Evolutionary conservation across 2,888 invertebrate genomes (phyloP).

Genomic region (Pammene aurita): DNA sequence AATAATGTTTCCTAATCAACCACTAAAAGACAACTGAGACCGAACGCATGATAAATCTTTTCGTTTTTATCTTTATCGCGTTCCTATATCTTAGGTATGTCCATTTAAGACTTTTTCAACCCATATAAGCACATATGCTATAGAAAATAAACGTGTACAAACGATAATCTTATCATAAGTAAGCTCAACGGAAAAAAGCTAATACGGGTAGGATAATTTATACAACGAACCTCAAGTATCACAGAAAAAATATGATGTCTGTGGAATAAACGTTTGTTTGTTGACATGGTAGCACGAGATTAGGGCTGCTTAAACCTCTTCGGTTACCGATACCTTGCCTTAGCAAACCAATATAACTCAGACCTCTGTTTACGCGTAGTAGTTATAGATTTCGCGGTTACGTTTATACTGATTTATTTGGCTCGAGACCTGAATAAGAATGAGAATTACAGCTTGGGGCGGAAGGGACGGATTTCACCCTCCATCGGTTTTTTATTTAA

Average conservation of each 20-base stretch:
- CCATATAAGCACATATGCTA: not conserved
- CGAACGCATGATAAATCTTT: not conserved
- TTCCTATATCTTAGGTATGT: constrained; percentile 9
- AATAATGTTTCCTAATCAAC: not conserved
- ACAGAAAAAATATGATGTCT: constrained; percentile 34
- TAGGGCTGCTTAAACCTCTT: constrained; percentile 15
- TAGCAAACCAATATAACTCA: not conserved
- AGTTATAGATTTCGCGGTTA: not conserved
- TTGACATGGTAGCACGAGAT: constrained; percentile 37
- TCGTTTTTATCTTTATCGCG: not conserved
- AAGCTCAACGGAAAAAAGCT: constrained; percentile 18
- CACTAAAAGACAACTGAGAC: not conserved
- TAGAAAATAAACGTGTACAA: constrained; percentile 3
- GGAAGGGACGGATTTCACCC: constrained; percentile 42
- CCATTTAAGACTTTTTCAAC: constrained; percentile 13
- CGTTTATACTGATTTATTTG: not conserved
- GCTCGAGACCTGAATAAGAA: not conserved
- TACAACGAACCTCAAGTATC: constrained; percentile 20
- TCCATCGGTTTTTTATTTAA: constrained; percentile 32
- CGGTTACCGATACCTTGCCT: not conserved
- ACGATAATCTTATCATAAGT: constrained; percentile 27
- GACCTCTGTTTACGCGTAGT: not conserved
- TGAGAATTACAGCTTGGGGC: constrained; percentile 7
- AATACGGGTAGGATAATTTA: constrained; percentile 20
- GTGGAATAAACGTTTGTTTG: constrained; percentile 34